phyloP scores from a whole-genome alignment of 2,888 invertebrate species.

The Pristionchus mayeri region DNA sequence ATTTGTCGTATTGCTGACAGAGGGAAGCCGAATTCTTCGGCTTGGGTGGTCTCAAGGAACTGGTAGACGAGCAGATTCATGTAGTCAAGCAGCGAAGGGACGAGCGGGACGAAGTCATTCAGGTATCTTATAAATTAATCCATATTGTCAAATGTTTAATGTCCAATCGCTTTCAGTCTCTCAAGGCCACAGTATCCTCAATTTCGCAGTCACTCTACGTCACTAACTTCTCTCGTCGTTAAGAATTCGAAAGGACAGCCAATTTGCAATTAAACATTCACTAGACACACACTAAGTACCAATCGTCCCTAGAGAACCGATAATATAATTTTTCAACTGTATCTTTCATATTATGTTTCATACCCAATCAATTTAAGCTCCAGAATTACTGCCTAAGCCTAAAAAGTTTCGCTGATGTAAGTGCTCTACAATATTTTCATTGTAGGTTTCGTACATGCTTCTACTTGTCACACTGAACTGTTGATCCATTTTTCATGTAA shows the following conservation, averaged over 20 bases:
- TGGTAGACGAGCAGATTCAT: constrained; percentile 49
- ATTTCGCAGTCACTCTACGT: constrained; percentile 50
- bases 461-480: not conserved
- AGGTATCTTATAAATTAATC: constrained; percentile 27
- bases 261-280: not conserved
- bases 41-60: constrained; percentile 43
- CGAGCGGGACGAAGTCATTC: constrained; percentile 31
- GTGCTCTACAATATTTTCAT: not conserved
- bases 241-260: not conserved
- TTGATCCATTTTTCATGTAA: not conserved
- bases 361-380: too few species aligned
- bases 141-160: not conserved
- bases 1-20: too few species aligned
- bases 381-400: not conserved
- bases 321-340: not conserved
- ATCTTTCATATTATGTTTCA: too few species aligned
- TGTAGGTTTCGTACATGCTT: not conserved
- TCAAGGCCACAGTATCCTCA: constrained; percentile 46
- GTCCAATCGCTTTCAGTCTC: not conserved
- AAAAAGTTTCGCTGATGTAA: not conserved
- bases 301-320: not conserved
- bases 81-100: constrained; percentile 26
- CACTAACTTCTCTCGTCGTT: constrained; percentile 47
- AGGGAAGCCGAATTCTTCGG: constrained; percentile 57
- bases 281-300: not conserved